Evolutionary conservation across 2,797 vertebrate genomes (phyloP).

Genomic region (Danionella dracula): DNA sequence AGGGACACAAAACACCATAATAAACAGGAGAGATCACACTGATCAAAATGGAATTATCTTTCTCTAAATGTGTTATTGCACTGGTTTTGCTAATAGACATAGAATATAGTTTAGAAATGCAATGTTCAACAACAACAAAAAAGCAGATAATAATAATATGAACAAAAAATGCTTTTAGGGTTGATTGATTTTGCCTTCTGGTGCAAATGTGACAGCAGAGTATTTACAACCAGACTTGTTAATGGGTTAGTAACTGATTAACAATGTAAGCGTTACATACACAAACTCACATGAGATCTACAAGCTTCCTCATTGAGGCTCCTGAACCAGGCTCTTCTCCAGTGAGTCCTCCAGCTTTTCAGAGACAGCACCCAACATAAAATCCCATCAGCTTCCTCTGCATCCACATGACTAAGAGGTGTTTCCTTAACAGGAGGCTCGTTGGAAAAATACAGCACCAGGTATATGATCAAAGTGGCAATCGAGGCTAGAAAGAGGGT

Average conservation of each 20-base stretch:
- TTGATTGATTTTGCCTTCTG: too few relatives aligned
- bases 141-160: too few relatives aligned
- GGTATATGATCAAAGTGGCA: constrained; percentile 77
- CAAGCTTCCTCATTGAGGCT: constrained; percentile 74
- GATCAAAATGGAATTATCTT: too few relatives aligned
- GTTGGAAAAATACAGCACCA: constrained; percentile 76
- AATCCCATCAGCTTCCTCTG: constrained; percentile 71
- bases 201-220: too few relatives aligned
- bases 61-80: too few relatives aligned
- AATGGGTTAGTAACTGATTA: background rate
- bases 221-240: too few relatives aligned
- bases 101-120: too few relatives aligned
- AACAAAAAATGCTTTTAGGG: too few relatives aligned
- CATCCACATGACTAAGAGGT: constrained; percentile 43
- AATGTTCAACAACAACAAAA: too few relatives aligned
- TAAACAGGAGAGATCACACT: too few relatives aligned
- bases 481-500: constrained; percentile 83
- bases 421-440: constrained; percentile 24
- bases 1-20: background rate
- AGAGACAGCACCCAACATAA: constrained; percentile 85
- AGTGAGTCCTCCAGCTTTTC: constrained; percentile 79
- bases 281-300: constrained; percentile 71
- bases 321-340: constrained; percentile 82
- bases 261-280: background rate
- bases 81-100: too few relatives aligned